Base-by-base conservation (phyloP, 35 echinoderm and acorn worm genomes). In the Ophioderma brevispina region DNA sequence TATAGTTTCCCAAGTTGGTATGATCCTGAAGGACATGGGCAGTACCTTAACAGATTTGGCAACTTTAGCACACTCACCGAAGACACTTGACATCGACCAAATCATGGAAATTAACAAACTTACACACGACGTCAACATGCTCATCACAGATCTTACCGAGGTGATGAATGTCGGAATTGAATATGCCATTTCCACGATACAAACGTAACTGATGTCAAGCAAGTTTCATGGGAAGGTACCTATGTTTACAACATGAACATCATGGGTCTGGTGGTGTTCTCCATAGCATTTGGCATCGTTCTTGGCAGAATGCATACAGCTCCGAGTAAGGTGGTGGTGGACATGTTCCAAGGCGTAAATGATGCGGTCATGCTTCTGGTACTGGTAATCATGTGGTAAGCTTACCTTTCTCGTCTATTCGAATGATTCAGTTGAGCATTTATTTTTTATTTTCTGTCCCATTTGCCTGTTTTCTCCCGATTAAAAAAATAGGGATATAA, bases 211-310 rank as follows among this genome's bases (percentile, higher is more conserved):
- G 86, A 81, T 14, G 84, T 85, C 10, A 82, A 77, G 31, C 38
- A 36, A 1, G 84, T 86, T 32, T 86, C 80, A 0, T 93, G 92
- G 78, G 84, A 43, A 0, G 94, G 87, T 28, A 76, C 80, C 31
- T 95, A 93, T 41, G 94, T 83, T 23, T 95, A 91, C 78, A 92
- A 85, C 36, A 99, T 99, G 97, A 99, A 99, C 79, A 99, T 99
- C 76, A 87, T 99, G 31, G 97, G 97, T 13, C 88, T 99, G 39
- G 97, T 99, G 17, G 94, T 95, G n/a, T 99, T 99, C 77, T 92
- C 93, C 37, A 95, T 95, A 28, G 97, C 77, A 30, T 95, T 99
- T 75, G 97, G 97, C 23, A 85, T 99, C n/a, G 90, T 87, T 32
- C 37, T 99, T 15, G 97, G 94, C 11, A 46, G 93, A 46, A 81